Conservation (phyloP, 2,888 invertebrate species). For the Lymantria dispar region DNA sequence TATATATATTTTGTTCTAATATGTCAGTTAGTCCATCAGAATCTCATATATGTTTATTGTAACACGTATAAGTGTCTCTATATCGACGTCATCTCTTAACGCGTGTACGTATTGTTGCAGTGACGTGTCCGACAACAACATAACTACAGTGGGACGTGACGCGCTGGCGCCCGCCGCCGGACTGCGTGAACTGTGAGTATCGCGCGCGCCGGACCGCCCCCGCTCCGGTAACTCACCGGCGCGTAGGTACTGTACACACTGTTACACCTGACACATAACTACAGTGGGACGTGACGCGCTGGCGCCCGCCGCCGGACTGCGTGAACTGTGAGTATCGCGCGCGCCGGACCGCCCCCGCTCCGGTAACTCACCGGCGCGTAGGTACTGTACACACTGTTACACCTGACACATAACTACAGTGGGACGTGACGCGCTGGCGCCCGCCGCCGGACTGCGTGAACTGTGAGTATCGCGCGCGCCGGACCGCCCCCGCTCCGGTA, state of each 20-base stretch:
- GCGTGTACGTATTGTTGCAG: conserved; percentile 76
- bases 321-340: conserved; percentile 82
- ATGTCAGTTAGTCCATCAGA: too few species aligned
- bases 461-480: conserved; percentile 82
- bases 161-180: conserved; percentile 86
- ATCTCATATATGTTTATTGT: too few species aligned
- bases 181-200: conserved; percentile 90
- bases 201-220: too few species aligned
- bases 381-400: not conserved
- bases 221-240: not conserved
- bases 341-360: too few species aligned
- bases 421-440: conserved; percentile 82
- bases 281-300: conserved; percentile 81
- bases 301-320: conserved; percentile 68
- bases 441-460: conserved; percentile 52
- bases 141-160: conserved; percentile 86
- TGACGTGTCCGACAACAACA: conserved; percentile 91
- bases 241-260: not conserved
- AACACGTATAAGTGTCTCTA: too few species aligned
- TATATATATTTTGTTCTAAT: too few species aligned
- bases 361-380: not conserved
- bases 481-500: too few species aligned
- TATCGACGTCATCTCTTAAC: too few species aligned
- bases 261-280: not conserved
- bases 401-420: conserved; percentile 37